A percentile compares a stretch with the other conserved stretches of the same genome.
phyloP scores from a whole-genome alignment of 2,888 invertebrate genomes.

The Mythimna ferrago region DNA sequence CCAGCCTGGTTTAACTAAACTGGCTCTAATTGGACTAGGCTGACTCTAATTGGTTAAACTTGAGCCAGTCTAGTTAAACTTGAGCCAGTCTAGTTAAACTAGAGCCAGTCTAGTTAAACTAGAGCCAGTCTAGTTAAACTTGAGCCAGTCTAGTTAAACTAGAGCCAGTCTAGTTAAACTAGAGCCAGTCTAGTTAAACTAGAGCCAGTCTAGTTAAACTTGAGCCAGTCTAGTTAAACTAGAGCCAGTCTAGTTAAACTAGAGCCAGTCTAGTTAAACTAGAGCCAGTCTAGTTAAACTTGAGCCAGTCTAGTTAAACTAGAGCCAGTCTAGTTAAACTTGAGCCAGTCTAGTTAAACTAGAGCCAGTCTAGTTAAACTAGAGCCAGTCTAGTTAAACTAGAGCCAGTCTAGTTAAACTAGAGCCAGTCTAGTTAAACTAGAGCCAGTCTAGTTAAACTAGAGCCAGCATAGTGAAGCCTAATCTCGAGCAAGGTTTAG shows the following conservation, averaged over 20 bases:
- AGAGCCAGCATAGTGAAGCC: not conserved
- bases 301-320: not conserved
- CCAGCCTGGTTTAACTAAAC: not conserved
- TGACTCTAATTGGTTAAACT: slow-evolving; percentile 1
- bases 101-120: slow-evolving; percentile 2
- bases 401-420: not conserved
- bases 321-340: not conserved
- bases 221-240: slow-evolving; percentile 1
- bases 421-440: slow-evolving; percentile 1
- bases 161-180: too few relatives aligned
- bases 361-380: slow-evolving; percentile 1
- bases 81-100: not conserved
- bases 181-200: not conserved
- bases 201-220: not conserved
- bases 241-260: not conserved
- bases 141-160: not conserved
- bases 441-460: not conserved
- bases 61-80: not conserved
- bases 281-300: slow-evolving; percentile 1
- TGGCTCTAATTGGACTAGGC: not conserved
- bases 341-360: not conserved
- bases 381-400: not conserved
- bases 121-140: slow-evolving; percentile 1
- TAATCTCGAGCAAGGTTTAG: slow-evolving; percentile 14
- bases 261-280: not conserved